These are phyloP conservation scores for Paratilapia polleni DNA, from an alignment of 2,113 vertebrate species.

Conservation along the genomic window DNA sequence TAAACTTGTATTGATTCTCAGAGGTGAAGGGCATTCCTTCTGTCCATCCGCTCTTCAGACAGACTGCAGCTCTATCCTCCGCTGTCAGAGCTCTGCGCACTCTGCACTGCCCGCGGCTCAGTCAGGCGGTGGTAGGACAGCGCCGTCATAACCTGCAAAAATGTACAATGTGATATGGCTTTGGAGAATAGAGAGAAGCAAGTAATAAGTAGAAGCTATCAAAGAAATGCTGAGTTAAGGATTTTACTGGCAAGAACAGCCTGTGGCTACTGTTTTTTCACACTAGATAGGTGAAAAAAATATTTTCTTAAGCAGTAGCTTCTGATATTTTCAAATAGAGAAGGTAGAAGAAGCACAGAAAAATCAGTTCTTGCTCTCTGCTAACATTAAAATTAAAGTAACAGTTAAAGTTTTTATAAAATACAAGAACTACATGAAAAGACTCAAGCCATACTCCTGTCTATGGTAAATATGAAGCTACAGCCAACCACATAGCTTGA, in stretches of 20 bases:
- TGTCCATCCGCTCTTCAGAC: slow-evolving; percentile 10
- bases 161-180: slow-evolving; percentile 18
- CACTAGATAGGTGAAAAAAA: background rate
- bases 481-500: background rate
- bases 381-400: background rate
- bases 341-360: background rate
- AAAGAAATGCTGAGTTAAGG: slow-evolving; percentile 54
- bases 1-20: slow-evolving; percentile 33
- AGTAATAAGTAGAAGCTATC: slow-evolving; percentile 24
- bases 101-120: slow-evolving; percentile 70
- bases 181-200: slow-evolving; percentile 8
- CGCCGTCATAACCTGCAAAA: slow-evolving; percentile 81
- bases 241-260: slow-evolving; percentile 15
- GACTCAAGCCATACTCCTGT: background rate
- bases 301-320: background rate
- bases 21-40: slow-evolving; percentile 28
- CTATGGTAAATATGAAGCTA: background rate
- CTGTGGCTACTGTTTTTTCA: slow-evolving; percentile 11
- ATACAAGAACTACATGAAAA: background rate
- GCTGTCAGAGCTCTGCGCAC: slow-evolving; percentile 71
- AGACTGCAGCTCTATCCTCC: slow-evolving; percentile 54
- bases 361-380: background rate
- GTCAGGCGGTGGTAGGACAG: slow-evolving; percentile 81
- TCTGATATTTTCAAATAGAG: background rate
- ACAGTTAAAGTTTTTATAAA: background rate